Base-by-base conservation (phyloP, 2,888 invertebrate species). In the Portevinia maculata region DNA sequence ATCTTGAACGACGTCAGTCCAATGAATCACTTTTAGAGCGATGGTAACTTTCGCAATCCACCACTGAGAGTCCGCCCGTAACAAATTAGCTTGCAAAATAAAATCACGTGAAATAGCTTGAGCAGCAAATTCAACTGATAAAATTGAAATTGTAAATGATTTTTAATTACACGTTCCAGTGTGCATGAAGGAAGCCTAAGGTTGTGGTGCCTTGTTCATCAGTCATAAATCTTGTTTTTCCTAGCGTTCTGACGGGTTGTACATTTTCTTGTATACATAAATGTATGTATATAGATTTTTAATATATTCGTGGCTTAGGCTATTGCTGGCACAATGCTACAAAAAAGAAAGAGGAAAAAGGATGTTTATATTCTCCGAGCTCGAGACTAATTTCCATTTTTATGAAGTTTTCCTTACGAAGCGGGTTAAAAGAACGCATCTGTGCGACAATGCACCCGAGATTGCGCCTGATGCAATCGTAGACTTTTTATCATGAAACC, bases 401-500 rank as follows among this genome's bases (percentile, higher is more conserved):
- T 78, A 78, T 78, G 71, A 71, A 71, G 30, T 78, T 78, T 71
- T 78, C 19, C 39, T 32, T 76, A 21, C 39, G 48, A 74, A 41
- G 53, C 44, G 32, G 13, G 11, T 9, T 34, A 11, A 11, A n/a
- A 44, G 9, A 8, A 4, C 57, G n/a, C 13, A 21, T 24, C 28
- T 34, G 3, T 32, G 9, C 24, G 7, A 13, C 21, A 13, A 5
- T n/a, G n/a, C n/a, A n/a, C n/a, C n/a, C n/a, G n/a, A n/a, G n/a
- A n/a, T 15, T 17, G 32, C 59, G 2, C 8, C 21, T 1, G 32
- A 6, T 39, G 65, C 21, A 57, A 55, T 32, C 41, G 19, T 30
- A 30, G 37, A 39, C 24, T 39, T 75, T 53, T 75, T 67, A 75
- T 60, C 60, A 67, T 65, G 37, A 57, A 59, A 24, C 32, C 67